Evolutionary conservation across 1,140 invertebrate species (phyloP), one percentile per base, ranked within the genome.

Genomic region (Vanessa atalanta): DNA sequence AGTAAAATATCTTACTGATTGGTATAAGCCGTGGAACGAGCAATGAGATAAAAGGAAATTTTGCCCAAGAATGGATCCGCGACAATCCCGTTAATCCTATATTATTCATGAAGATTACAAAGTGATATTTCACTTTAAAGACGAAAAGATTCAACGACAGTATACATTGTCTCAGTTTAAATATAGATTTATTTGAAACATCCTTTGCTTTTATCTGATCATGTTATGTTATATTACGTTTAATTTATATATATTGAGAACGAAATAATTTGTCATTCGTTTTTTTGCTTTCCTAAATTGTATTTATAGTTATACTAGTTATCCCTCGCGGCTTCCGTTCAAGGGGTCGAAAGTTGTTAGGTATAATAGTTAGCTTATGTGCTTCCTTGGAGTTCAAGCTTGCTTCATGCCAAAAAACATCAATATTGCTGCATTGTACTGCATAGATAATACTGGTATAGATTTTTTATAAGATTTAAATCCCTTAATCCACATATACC

Each of bases 71-170:
- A 80, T 66, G 84, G 79, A 83, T 84, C 80, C 79, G 77, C 78
- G 70, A 82, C 75, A 80, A 81, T 80, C 79, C 70, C 79, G 65
- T 85, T 86, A 86, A 86, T 88, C 86, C 78, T 68, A 83, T 83
- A 86, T 87, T 85, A 87, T 83, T 83, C 84, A 82, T 63, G 79
- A 47, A 84, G 84, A 88, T 83, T 83, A 86, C 86, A 86, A 88
- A 84, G 80, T 82, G 82, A 86, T 87, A 84, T 86, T 83, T 84
- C 77, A 84, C 82, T 85, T 83, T 83, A 81, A 83, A 73, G 68
- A 76, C 77, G 76, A 75, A 84, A 82, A 83, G 73, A 50, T 64
- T 71, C 48, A 9, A 26, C 8, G 31, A 48, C 53, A 31, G 60
- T 70, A 51, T 43, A 64, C 60, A 64, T 63, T 70, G 69, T 63